Evolutionary conservation across 2,888 invertebrate genomes (phyloP), one percentile per base, ranked within the genome.

Genomic region (Dexiosoma caninum): DNA sequence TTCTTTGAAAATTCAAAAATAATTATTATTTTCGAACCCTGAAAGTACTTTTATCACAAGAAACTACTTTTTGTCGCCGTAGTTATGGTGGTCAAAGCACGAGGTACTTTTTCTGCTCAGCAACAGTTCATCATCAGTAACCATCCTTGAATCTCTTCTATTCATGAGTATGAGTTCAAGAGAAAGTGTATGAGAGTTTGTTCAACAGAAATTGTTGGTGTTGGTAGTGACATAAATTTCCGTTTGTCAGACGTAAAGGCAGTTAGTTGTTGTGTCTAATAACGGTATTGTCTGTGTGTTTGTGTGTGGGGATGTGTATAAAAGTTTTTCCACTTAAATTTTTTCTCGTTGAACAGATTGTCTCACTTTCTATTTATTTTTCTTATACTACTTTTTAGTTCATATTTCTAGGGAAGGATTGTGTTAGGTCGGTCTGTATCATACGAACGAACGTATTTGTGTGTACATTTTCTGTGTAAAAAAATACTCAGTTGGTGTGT

Each of bases 191-290:
- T n/a, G 46, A 35, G 19, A 46, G 19, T 14, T 14, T 72, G 3
- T 62, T 7, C 21, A 14, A n/a, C 14, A 64, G 53, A 37, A 62
- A n/a, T 40, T 67, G 60, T 44, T 77, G 37, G 72, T 77, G 77
- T 81, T 81, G 81, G 81, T 81, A 81, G 81, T 81, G 77, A 81
- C 72, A 81, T 81, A 77, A 81, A 81, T 81, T 77, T 81, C 69
- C 53, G 72, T 77, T 81, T 76, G 71, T 75, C 72, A 60, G 78
- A 78, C 72, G 60, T 66, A 62, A 62, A 57, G 76, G 42, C 75
- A 62, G 72, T 69, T 59, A 10, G 57, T 8, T 51, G 35, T 60
- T 67, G 40, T 53, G 66, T 60, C 53, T 72, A 53, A 44, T 72
- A 53, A 44, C 57, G 27, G 12, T 42, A 6, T 27, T 66, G 66